A percentile compares a stretch with the other conserved stretches of the same genome.
phyloP scores from a whole-genome alignment of 1,140 invertebrate species.

The Asobara japonica region DNA sequence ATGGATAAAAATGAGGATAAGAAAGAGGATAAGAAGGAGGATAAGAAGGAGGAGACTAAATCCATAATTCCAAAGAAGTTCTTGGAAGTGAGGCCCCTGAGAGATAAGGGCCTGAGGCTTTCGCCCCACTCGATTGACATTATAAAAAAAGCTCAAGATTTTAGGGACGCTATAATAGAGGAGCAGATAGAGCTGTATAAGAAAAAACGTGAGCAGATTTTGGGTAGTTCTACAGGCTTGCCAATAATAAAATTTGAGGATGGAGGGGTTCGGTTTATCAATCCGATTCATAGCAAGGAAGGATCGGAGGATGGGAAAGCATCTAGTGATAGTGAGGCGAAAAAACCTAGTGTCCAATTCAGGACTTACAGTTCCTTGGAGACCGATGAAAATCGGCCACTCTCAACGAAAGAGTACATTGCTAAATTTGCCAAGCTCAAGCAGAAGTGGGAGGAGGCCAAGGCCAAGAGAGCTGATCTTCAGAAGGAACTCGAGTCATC shows the following conservation, averaged over 20 bases:
- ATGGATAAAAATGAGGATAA: slow-evolving; percentile 59
- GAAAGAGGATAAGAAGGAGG: slow-evolving; percentile 52
- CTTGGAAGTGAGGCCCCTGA: slow-evolving; percentile 45
- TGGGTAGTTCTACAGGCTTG: slow-evolving; percentile 44
- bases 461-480: slow-evolving; percentile 42
- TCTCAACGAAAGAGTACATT: slow-evolving; percentile 42
- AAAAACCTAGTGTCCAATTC: background rate
- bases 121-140: slow-evolving; percentile 48
- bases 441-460: slow-evolving; percentile 47
- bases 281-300: slow-evolving; percentile 1
- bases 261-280: slow-evolving; percentile 20
- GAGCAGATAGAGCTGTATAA: slow-evolving; percentile 65
- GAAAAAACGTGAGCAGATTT: slow-evolving; percentile 59
- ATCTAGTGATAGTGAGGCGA: background rate
- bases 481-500: slow-evolving; percentile 43
- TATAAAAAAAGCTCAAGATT: slow-evolving; percentile 41
- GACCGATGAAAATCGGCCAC: slow-evolving; percentile 31
- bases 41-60: slow-evolving; percentile 51
- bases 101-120: slow-evolving; percentile 50
- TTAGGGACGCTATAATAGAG: slow-evolving; percentile 56
- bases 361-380: background rate
- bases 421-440: slow-evolving; percentile 41
- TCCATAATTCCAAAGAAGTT: slow-evolving; percentile 33
- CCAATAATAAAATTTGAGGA: slow-evolving; percentile 25
- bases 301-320: background rate